Base-by-base conservation (phyloP, 2,797 vertebrate species). In the Tragelaphus eurycerus region DNA sequence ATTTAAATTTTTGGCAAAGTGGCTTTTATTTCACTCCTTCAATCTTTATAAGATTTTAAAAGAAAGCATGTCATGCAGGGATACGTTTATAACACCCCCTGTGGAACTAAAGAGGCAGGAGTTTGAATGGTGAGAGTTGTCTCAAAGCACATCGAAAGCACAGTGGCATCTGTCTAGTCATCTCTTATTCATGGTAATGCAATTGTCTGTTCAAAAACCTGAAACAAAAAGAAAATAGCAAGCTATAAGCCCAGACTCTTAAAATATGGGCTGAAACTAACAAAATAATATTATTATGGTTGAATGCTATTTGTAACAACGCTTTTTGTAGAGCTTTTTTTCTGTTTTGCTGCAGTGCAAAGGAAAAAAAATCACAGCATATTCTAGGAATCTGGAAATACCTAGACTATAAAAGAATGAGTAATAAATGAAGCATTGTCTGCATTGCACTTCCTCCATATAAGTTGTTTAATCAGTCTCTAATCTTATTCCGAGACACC, bases 351-450 rank as follows among this genome's bases (percentile, higher is more conserved):
- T 55, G 3, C 34, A 95, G 52, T 19, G n/a, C 43, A 89, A 38
- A 14, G 34, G 50, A 82, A 82, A 83, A 83, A 97, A 83, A 67
- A 43, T 84, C 13, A 90, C 71, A 86, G 23, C 71, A 86, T 86
- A 17, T 84, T 90, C 67, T 74, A 95, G 86, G 78, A 94, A 96
- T 89, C 87, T 93, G 57, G 90, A 96, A 92, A 82, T 89, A 76
- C 54, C 92, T 93, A 71, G 60, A 82, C 27, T 54, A 50, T 88
- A 67, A 95, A 79, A 93, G 46, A 89, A 89, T 76, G 71, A 93
- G 34, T 92, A 88, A 96, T 38, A 74, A 81, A 76, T 31, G 43
- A 54, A 96, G 52, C 14, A 1, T 85, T 34, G 34, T 88, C 82
- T 95, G 48, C 50, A 15, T 62, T 79, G 29, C 19, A 15, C 83